Evolutionary conservation across 2,797 vertebrate species (phyloP).

Genomic region (Bufotes viridis): DNA sequence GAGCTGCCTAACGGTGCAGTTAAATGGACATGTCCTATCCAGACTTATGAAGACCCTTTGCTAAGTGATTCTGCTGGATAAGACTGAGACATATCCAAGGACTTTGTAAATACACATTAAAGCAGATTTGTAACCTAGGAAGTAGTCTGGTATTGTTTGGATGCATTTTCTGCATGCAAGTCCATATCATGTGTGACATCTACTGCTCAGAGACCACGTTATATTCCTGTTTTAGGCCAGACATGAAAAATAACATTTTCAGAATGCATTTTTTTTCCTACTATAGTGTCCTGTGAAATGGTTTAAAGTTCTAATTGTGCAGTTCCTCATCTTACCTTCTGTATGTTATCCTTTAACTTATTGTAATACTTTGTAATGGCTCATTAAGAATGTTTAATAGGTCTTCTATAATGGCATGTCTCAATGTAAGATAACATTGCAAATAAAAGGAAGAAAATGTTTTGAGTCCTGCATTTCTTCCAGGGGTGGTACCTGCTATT

Average conservation of each 20-base stretch:
- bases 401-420: conserved; percentile 42
- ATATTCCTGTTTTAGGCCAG: conserved; percentile 2
- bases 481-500: not conserved
- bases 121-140: conserved; percentile 6
- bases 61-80: not conserved
- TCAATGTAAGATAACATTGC: conserved; percentile 55
- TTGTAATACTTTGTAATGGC: conserved; percentile 50
- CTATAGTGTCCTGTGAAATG: conserved; percentile 20
- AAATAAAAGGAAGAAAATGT: conserved; percentile 53
- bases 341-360: conserved; percentile 42
- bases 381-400: conserved; percentile 36
- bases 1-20: too few relatives aligned
- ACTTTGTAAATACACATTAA: conserved; percentile 1
- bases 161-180: conserved; percentile 24
- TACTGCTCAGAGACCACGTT: not conserved
- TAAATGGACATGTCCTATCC: not conserved
- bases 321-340: conserved; percentile 36
- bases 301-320: conserved; percentile 32
- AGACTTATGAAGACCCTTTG: not conserved
- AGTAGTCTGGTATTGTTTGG: not conserved
- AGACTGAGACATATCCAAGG: not conserved
- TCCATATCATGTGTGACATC: not conserved
- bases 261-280: not conserved
- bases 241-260: not conserved
- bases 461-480: conserved; percentile 40